These are phyloP conservation scores for Tribolium freemani DNA, from an alignment of 2,888 invertebrate species.

Conservation along the genomic window DNA sequence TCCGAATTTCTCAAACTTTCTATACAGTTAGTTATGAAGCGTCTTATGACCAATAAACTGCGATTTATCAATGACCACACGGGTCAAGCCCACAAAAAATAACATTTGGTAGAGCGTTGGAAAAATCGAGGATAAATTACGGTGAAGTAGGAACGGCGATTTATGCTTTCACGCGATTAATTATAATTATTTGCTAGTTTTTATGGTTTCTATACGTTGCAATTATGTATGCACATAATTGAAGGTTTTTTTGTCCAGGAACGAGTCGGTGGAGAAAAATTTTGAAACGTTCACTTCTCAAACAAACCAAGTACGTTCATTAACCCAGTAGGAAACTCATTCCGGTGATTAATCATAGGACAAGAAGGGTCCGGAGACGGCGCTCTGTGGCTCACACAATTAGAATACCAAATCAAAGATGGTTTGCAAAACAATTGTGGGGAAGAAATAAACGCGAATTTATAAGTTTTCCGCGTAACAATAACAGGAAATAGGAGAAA, in stretches of 20 bases:
- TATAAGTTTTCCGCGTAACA: neutral
- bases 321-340: neutral
- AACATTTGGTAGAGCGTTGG: neutral
- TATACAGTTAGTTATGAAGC: neutral
- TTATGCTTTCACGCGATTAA: slow-evolving; percentile 3
- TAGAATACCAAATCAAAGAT: too few species aligned
- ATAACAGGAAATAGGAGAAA: neutral
- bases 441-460: too few species aligned
- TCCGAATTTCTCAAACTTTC: neutral
- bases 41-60: neutral
- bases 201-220: neutral
- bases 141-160: neutral
- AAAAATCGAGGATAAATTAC: neutral
- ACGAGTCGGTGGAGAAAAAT: neutral
- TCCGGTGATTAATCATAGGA: too few species aligned
- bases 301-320: neutral
- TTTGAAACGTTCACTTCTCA: neutral
- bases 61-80: neutral
- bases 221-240: neutral
- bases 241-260: neutral
- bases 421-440: too few species aligned
- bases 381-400: neutral
- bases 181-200: neutral
- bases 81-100: neutral
- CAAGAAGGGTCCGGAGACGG: neutral